These are phyloP conservation scores for Meteorus cinctellus DNA, from an alignment of 2,888 invertebrate species.

Conservation along the genomic window DNA sequence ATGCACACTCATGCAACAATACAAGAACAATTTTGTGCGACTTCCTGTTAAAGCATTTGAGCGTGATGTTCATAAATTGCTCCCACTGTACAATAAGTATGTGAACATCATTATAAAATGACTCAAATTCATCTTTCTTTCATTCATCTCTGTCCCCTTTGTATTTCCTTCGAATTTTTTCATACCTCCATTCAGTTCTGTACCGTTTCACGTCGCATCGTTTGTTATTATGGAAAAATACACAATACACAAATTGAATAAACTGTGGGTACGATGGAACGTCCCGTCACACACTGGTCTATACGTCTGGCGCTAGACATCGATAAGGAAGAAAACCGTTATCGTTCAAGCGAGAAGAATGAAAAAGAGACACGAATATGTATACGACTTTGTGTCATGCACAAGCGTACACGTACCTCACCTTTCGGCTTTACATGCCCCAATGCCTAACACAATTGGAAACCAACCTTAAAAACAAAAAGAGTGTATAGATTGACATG, in stretches of 20 bases:
- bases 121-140: constrained; percentile 5
- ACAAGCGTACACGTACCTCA: too few species aligned
- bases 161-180: constrained; percentile 6
- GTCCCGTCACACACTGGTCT: too few species aligned
- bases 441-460: not conserved
- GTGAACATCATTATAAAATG: not conserved
- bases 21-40: not conserved
- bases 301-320: not conserved
- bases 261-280: too few species aligned
- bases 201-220: not conserved
- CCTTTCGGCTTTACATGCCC: not conserved
- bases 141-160: constrained; percentile 4
- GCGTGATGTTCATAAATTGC: not conserved
- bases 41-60: constrained; percentile 3
- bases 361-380: not conserved
- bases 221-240: too few species aligned
- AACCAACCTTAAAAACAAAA: not conserved
- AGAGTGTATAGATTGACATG: not conserved
- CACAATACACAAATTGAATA: too few species aligned
- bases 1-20: not conserved
- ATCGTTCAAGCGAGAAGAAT: constrained; percentile 1
- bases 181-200: not conserved
- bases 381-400: not conserved
- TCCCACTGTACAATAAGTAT: constrained; percentile 9
- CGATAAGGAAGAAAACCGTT: constrained; percentile 21